Base-by-base conservation (phyloP, 2,888 invertebrate species). In the Epistrophella euchroma region DNA sequence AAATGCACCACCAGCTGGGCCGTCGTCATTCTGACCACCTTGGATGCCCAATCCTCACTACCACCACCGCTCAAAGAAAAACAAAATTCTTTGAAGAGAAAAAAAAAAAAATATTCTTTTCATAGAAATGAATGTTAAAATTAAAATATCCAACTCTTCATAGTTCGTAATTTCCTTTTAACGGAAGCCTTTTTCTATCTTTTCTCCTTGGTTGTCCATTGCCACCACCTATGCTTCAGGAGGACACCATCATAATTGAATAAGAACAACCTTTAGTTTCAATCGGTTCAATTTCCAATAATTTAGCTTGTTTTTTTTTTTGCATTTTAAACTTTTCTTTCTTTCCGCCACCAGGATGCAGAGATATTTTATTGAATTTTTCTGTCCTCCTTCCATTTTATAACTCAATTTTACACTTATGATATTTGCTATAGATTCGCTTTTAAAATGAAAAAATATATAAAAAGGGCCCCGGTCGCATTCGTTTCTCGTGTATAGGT, bases 191-290 rank as follows among this genome's bases (percentile, higher is more conserved):
- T 72, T 28, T 60, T 25, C 72, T 56, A 58, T 52, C 60, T 72
- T 55, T 73, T 43, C 40, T 43, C 45, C 35, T 68, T 40, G 47
- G 22, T 13, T 17, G 47, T 35, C 22, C 58, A 58, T 73, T 62
- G 50, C 64, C 55, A 35, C 25, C 58, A 32, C 32, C 32, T 32
- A 55, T 35, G 52, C 45, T 64, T 11, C 17, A 66, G 47, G 56
- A 73, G 75, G 50, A 66, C 70, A 81, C 47, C 60, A 50, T 47
- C 45, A 68, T 86, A 86, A 86, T 86, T 86, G 85, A 86, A 86
- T 86, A 78, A 86, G 82, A 74, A 82, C 82, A 82, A 58, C 81
- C 86, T 86, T 86, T 86, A 86, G 86, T 86, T 86, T 86, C 86
- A 86, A 86, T 86, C 82, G 86, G 77, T 86, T 86, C 85, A 77